Percentiles rank a stretch among this genome's conserved stretches.
Conservation (phyloP, 2,888 invertebrate species). For the Ptychoptera albimana region DNA sequence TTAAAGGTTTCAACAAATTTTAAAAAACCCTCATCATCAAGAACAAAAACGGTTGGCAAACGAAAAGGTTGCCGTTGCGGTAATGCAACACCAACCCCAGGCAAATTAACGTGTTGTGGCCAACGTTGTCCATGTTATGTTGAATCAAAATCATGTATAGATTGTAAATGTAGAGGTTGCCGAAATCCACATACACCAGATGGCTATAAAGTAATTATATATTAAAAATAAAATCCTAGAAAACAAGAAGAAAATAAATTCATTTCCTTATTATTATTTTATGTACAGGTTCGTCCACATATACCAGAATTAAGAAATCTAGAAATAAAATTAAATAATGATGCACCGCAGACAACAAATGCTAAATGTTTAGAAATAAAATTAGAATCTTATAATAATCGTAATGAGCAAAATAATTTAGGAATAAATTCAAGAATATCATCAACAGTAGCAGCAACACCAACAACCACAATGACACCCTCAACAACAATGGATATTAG, state of each 20-base stretch:
- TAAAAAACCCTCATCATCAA: slow-evolving; percentile 2
- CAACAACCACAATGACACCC: slow-evolving; percentile 14
- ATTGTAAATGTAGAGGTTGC: slow-evolving; percentile 85
- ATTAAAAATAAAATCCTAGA: background rate
- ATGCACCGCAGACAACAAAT: slow-evolving; percentile 10
- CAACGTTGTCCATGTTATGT: slow-evolving; percentile 91
- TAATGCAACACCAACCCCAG: slow-evolving; percentile 75
- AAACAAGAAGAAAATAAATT: background rate
- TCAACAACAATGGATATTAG: slow-evolving; percentile 10
- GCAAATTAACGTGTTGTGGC: slow-evolving; percentile 83
- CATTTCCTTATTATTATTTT: slow-evolving; percentile 1
- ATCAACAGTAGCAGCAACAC: slow-evolving; percentile 4
- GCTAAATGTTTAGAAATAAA: background rate
- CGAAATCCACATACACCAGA: slow-evolving; percentile 77
- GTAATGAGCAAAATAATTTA: background rate
- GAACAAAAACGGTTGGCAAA: slow-evolving; percentile 23
- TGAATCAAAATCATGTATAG: slow-evolving; percentile 73
- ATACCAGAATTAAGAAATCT: slow-evolving; percentile 49
- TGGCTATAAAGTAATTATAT: slow-evolving; percentile 52
- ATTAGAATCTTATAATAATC: background rate
- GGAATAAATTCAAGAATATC: slow-evolving; percentile 3
- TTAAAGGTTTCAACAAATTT: slow-evolving; percentile 1
- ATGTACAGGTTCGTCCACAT: slow-evolving; percentile 42
- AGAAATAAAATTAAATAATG: slow-evolving; percentile 32
- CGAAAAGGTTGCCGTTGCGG: slow-evolving; percentile 79